Evolutionary conservation across 1,140 invertebrate species (phyloP).

Genomic region (Akabosia matsudoensis): DNA sequence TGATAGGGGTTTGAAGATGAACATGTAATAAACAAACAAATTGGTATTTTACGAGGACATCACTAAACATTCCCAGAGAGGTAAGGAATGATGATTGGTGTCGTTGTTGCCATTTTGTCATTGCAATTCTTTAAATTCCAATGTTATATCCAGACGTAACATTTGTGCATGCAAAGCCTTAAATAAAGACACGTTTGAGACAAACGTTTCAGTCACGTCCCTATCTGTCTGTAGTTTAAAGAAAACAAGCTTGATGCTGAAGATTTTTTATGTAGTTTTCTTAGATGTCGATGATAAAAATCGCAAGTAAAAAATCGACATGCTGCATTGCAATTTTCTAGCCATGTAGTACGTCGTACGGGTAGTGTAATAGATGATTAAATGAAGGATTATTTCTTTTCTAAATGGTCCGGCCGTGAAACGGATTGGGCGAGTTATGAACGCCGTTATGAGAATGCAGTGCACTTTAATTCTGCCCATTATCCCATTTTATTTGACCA

Average conservation of each 20-base stretch:
- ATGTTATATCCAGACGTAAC: not conserved
- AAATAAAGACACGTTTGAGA: too few relatives aligned
- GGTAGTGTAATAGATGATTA: too few relatives aligned
- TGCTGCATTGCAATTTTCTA: not conserved
- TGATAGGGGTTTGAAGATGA: too few relatives aligned
- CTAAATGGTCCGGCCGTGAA: not conserved
- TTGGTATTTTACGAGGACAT: constrained; percentile 1
- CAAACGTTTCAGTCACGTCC: too few relatives aligned
- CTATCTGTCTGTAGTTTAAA: too few relatives aligned
- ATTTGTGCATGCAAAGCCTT: too few relatives aligned
- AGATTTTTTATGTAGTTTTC: too few relatives aligned
- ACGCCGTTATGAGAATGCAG: not conserved
- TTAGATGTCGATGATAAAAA: not conserved
- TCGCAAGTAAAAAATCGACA: constrained; percentile 13
- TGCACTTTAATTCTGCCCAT: not conserved
- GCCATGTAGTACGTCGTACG: too few relatives aligned
- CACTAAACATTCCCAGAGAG: not conserved
- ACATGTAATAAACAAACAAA: not conserved
- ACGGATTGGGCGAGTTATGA: not conserved
- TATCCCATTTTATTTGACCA: not conserved
- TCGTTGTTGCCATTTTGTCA: not conserved
- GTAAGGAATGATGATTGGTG: not conserved
- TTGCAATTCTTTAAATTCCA: not conserved
- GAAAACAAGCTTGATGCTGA: too few relatives aligned
- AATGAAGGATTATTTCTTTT: too few relatives aligned